Percentiles rank a stretch among this genome's conserved stretches.
Evolutionary conservation across 2,888 invertebrate species (phyloP).

Genomic region (Archips xylosteana): DNA sequence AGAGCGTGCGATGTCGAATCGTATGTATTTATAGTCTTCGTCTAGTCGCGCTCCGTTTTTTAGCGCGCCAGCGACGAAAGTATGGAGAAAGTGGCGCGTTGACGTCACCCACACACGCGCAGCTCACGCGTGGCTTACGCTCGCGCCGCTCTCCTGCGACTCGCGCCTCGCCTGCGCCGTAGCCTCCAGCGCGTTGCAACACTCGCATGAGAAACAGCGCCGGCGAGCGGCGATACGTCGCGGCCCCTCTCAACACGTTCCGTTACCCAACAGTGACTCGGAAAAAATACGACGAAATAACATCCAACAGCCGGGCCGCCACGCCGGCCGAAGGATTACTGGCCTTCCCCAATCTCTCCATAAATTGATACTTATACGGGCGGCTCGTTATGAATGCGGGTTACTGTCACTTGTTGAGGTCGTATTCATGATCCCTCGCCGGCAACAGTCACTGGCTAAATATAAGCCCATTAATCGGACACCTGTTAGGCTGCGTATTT

Average conservation of each 20-base stretch:
- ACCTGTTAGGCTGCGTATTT: constrained; percentile 61
- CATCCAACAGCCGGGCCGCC: constrained; percentile 41
- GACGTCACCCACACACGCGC: constrained; percentile 83
- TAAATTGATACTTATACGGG: constrained; percentile 74
- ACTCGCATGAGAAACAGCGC: constrained; percentile 76
- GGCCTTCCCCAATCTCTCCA: constrained; percentile 59
- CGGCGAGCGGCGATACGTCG: constrained; percentile 72
- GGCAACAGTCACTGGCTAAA: constrained; percentile 43
- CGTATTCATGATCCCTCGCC: constrained; percentile 38
- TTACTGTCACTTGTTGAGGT: constrained; percentile 52
- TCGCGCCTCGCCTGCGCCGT: constrained; percentile 62
- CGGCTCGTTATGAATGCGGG: constrained; percentile 70
- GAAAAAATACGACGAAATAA: constrained; percentile 47
- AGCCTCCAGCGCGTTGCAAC: constrained; percentile 65
- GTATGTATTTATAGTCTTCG: constrained; percentile 78
- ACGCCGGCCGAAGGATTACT: constrained; percentile 56
- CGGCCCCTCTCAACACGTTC: constrained; percentile 81
- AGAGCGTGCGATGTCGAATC: constrained; percentile 75
- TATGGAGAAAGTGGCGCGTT: constrained; percentile 84
- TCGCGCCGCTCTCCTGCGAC: constrained; percentile 63
- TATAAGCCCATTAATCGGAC: constrained; percentile 59
- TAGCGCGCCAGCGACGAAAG: constrained; percentile 84
- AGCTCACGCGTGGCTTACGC: constrained; percentile 65
- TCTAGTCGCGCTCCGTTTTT: constrained; percentile 78
- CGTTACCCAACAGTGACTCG: constrained; percentile 71